A percentile compares a stretch with the other conserved stretches of the same genome.
Conservation (phyloP, 2,113 vertebrate genomes). For the Clinocottus analis region DNA sequence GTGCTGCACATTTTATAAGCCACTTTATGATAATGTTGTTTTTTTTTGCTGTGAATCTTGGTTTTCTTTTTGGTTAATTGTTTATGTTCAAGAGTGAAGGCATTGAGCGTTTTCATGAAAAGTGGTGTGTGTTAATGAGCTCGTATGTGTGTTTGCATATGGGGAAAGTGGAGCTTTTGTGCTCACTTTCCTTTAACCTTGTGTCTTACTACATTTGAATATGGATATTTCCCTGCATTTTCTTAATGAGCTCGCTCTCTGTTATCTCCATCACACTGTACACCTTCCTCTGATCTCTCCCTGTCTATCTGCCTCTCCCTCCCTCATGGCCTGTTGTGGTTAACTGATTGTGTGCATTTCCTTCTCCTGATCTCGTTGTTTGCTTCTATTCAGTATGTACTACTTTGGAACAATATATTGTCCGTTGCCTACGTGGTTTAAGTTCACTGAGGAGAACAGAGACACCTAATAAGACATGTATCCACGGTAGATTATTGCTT, state of each 20-base stretch:
- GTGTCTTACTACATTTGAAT: constrained; percentile 56
- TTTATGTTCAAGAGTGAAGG: constrained; percentile 31
- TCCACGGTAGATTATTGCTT: not conserved
- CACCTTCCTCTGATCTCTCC: constrained; percentile 56
- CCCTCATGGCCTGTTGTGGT: constrained; percentile 36
- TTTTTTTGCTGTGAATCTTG: constrained; percentile 50
- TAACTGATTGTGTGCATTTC: constrained; percentile 47
- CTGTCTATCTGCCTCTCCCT: not conserved
- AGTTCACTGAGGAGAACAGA: not conserved
- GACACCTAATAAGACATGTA: not conserved
- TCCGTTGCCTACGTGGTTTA: not conserved
- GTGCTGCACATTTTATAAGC: constrained; percentile 59
- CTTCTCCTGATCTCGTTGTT: constrained; percentile 21
- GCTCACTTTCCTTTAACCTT: constrained; percentile 66
- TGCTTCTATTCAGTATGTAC: not conserved
- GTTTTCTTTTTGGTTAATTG: constrained; percentile 43
- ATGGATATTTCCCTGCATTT: constrained; percentile 53
- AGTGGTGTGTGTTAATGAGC: constrained; percentile 11
- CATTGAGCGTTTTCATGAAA: constrained; percentile 6
- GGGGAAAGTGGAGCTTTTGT: constrained; percentile 27
- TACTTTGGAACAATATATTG: not conserved
- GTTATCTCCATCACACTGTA: constrained; percentile 11
- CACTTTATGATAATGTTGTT: constrained; percentile 70
- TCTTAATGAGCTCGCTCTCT: constrained; percentile 60
- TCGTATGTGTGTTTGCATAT: constrained; percentile 20